A percentile compares a stretch with the other conserved stretches of the same genome.
Evolutionary conservation across 1,140 invertebrate genomes (phyloP).

Genomic region (Listronotus bonariensis): DNA sequence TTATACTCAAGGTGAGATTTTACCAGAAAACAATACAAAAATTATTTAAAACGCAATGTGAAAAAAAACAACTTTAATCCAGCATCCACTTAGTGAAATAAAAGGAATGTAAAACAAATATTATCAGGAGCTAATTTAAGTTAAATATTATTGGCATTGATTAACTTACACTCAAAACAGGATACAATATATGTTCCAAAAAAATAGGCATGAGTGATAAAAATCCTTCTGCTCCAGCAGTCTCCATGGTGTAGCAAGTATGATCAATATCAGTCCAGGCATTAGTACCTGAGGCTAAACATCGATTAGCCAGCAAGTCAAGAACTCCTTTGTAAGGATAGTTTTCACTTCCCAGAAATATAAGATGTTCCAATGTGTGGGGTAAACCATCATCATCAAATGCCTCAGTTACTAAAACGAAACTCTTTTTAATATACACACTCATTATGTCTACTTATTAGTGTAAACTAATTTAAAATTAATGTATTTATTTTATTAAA

Average conservation of each 20-base stretch:
- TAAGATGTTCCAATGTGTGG: constrained; percentile 89
- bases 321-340: constrained; percentile 91
- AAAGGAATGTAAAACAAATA: not conserved
- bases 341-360: constrained; percentile 87
- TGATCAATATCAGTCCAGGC: constrained; percentile 85
- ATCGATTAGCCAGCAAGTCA: constrained; percentile 86
- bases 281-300: constrained; percentile 88
- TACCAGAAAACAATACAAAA: no score
- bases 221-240: constrained; percentile 86
- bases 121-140: no score
- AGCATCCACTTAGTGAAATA: no score
- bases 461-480: no score
- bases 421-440: no score
- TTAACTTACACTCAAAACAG: constrained; percentile 72
- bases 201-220: constrained; percentile 87
- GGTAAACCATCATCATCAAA: constrained; percentile 90
- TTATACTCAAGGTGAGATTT: no score
- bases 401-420: constrained; percentile 79
- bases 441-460: no score
- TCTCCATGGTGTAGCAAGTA: constrained; percentile 87
- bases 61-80: no score
- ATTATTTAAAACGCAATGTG: no score
- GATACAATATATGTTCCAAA: constrained; percentile 87
- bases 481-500: no score
- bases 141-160: not conserved